phyloP scores from a whole-genome alignment of 2,888 invertebrate species.

The Prostheceraeus crozeri region DNA sequence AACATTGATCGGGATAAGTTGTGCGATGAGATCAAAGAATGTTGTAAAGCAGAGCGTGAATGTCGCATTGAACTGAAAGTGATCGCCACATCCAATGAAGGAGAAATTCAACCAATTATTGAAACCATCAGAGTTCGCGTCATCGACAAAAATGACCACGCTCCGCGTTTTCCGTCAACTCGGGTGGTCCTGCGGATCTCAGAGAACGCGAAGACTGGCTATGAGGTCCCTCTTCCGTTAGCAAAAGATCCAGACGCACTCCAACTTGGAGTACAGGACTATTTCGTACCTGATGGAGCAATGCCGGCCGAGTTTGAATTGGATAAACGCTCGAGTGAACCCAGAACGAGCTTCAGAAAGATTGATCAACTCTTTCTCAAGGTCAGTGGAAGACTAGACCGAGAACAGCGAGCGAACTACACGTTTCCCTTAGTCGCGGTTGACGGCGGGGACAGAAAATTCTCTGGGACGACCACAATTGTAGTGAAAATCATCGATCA shows the following conservation, averaged over 20 bases:
- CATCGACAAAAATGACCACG: slow-evolving; percentile 28
- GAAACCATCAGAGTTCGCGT: not conserved
- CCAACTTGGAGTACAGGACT: slow-evolving; percentile 3
- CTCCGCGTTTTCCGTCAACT: not conserved
- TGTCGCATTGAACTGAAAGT: slow-evolving; percentile 13
- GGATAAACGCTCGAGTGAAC: slow-evolving; percentile 15
- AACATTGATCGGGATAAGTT: slow-evolving; percentile 22
- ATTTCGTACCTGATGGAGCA: slow-evolving; percentile 7
- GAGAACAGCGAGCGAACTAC: slow-evolving; percentile 22
- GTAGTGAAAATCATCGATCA: slow-evolving; percentile 23
- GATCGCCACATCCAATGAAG: slow-evolving; percentile 2
- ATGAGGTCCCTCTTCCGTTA: not conserved
- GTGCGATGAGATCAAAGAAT: not conserved
- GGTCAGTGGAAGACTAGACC: slow-evolving; percentile 23
- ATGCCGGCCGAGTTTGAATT: slow-evolving; percentile 30
- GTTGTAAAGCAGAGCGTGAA: slow-evolving; percentile 1
- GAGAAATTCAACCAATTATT: slow-evolving; percentile 9
- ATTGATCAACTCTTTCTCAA: slow-evolving; percentile 9
- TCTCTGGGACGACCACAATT: slow-evolving; percentile 22
- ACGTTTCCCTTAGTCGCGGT: slow-evolving; percentile 24
- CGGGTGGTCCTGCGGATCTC: slow-evolving; percentile 19
- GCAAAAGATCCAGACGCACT: slow-evolving; percentile 25
- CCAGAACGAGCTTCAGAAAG: no score
- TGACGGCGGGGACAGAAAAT: slow-evolving; percentile 17
- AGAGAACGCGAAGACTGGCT: slow-evolving; percentile 15